Base-by-base conservation (phyloP, 2,797 vertebrate genomes). In the Hyperoplus immaculatus region DNA sequence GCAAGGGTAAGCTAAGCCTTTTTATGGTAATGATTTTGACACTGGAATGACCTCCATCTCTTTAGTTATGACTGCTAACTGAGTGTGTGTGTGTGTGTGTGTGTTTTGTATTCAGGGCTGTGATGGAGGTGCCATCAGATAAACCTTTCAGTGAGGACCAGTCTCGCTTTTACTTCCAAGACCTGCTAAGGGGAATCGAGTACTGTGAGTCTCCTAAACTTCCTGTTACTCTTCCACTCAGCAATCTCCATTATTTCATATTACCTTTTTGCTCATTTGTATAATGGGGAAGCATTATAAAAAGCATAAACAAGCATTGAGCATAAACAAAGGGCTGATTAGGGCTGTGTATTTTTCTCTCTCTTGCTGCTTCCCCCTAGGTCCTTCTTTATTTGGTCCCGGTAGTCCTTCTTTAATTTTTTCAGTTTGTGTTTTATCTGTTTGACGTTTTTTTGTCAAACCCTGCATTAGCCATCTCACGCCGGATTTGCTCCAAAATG, bases 111-210 rank as follows among this genome's bases (percentile, higher is more conserved):
- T 80, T 51, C 93, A 99, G 98, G 93, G 96, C 98, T 0, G 98
- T 99, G 92, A 98, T 99, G 97, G 98, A 99, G 92, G 96, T 99
- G 75, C 98, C 98, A 39, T 95, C 97, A 50, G 93, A 97, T 83
- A 99, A 98, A 84, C 96, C 96, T 3, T 96, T 99, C 70, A 97
- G 96, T 0, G 98, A 98, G 90, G 96, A 98, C 88, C 97, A 98
- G 93, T 96, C 97, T 36, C 97, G 98, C 3, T 99, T 99, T 92
- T 99, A 99, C 95, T 99, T 99, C 94, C 97, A 98, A 90, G 98
- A 99, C 89, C 93, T 99, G 76, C 97, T 99, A 90, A 97, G 97
- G 94, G 98, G 98, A 93, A 99, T 99, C 1, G 98, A 99, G 90
- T 99, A 97, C 85, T 89, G 98, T 99, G 91, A 98, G 98, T 95